Base-by-base conservation (phyloP, 2,113 vertebrate species). In the Upupa epops region DNA sequence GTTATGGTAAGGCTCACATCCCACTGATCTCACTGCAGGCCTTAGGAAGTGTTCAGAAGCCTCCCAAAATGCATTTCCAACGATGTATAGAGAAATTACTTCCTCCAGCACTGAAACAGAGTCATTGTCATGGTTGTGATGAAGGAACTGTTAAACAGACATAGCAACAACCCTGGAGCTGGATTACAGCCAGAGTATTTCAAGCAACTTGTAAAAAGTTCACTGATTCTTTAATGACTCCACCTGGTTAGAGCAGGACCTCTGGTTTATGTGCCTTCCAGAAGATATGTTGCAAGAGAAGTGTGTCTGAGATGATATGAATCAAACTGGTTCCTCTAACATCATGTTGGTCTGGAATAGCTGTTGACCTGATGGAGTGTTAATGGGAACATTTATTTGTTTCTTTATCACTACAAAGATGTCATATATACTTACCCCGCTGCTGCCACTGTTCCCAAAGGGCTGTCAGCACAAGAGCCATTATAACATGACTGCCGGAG, bases 351-450 rank as follows among this genome's bases (percentile, higher is more conserved):
- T 92, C 92, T 95, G 94, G 90, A 97, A 95, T 93, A 97, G 85
- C 94, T 94, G 92, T 92, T 96, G 94, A 96, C 95, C 96, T 91
- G 94, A 89, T 90, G 92, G 91, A 94, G 95, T 96, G 94, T 96
- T 96, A 97, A 96, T 95, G 96, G 94, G 94, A 95, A 96, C 94
- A 94, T 96, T 96, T 96, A 96, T 96, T 96, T 97, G 96, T 96
- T 96, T 96, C 95, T 96, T 96, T 95, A 96, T 97, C 95, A 94
- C 95, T 95, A 96, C 94, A 96, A 95, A 97, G 93, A 96, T 96
- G 94, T 95, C 91, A 95, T 95, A 96, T 92, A 93, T 93, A 94
- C 96, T 96, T 91, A 95, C 75, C 61, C 79, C 3, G 60, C 95
- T 88, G 93, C 92, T 95, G 95, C 96, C 94, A 94, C 94, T 52